Percentiles rank a stretch among this genome's conserved stretches.
These are phyloP conservation scores for Dysidea cf. avara DNA, from an alignment of 37 sponge, comb jelly and placozoan genomes.

Conservation along the genomic window DNA sequence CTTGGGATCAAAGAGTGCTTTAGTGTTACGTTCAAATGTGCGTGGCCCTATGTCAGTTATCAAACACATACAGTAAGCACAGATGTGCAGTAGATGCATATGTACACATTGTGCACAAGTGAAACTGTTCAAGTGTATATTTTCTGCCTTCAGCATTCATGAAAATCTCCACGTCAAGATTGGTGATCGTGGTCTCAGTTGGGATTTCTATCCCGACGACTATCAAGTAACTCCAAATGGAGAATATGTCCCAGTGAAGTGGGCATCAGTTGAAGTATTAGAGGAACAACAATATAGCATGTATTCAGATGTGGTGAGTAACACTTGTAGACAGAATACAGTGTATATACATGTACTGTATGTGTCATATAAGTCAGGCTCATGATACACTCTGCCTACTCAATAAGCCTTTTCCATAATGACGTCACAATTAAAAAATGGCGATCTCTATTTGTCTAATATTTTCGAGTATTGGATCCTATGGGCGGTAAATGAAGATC, in stretches of 20 bases:
- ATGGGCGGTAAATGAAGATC: no score
- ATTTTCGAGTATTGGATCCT: no score
- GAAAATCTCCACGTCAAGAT: conserved; percentile 68
- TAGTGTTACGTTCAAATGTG: no score
- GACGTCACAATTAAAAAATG: no score
- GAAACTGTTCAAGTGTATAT: no score
- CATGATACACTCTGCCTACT: no score
- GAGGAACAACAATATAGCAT: conserved; percentile 44
- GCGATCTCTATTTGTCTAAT: no score
- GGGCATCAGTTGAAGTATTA: conserved; percentile 77
- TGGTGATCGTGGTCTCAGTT: conserved; percentile 72
- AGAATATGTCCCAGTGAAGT: conserved; percentile 70
- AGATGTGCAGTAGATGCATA: not conserved
- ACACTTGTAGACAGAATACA: not conserved
- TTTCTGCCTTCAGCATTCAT: conserved; percentile 62
- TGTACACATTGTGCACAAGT: not conserved
- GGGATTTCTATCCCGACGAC: conserved; percentile 85
- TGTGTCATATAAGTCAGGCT: not conserved
- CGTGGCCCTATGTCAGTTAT: no score
- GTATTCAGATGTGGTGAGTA: conserved; percentile 82
- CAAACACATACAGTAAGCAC: no score
- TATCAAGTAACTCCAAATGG: conserved; percentile 42
- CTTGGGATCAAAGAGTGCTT: no score
- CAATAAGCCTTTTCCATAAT: no score
- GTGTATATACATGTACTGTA: no score